These are phyloP conservation scores for Taxidea taxus DNA, from an alignment of 2,113 vertebrate genomes.

Conservation along the genomic window DNA sequence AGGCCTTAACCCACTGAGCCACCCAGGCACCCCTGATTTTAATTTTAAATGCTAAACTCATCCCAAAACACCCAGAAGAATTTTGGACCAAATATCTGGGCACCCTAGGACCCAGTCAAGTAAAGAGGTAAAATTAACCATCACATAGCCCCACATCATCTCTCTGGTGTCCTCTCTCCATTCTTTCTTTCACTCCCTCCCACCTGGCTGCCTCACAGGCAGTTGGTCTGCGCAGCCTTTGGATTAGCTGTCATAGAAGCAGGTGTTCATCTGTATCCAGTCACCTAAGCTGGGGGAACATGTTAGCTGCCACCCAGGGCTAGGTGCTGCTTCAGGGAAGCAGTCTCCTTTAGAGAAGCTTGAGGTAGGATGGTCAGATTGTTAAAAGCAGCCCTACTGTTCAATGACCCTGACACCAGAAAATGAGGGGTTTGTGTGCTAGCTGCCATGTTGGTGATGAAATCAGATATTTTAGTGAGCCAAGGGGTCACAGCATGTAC, in stretches of 20 bases:
- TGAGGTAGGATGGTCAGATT: neutral
- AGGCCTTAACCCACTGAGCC: no score
- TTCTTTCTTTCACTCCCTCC: neutral
- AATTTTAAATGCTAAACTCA: neutral
- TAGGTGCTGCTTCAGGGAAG: neutral
- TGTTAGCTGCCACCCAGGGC: neutral
- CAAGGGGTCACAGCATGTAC: no score
- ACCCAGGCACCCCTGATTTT: no score
- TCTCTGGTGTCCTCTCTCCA: neutral
- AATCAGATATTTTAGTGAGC: neutral
- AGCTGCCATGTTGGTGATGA: neutral
- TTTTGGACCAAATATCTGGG: neutral
- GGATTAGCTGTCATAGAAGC: neutral
- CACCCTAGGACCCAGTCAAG: neutral
- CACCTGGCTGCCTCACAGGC: no score
- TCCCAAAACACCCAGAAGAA: neutral
- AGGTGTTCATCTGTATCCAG: neutral
- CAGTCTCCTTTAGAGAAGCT: neutral
- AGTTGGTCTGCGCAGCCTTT: neutral
- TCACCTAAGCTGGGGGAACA: neutral
- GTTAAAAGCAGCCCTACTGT: neutral
- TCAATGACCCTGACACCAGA: neutral
- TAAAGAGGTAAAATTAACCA: neutral
- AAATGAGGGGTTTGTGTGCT: neutral
- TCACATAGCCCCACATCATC: rapidly evolving